Evolutionary conservation across 2,888 invertebrate genomes (phyloP), one percentile per base, ranked within the genome.

Genomic region (Galeopsomyia nigrocyanea): DNA sequence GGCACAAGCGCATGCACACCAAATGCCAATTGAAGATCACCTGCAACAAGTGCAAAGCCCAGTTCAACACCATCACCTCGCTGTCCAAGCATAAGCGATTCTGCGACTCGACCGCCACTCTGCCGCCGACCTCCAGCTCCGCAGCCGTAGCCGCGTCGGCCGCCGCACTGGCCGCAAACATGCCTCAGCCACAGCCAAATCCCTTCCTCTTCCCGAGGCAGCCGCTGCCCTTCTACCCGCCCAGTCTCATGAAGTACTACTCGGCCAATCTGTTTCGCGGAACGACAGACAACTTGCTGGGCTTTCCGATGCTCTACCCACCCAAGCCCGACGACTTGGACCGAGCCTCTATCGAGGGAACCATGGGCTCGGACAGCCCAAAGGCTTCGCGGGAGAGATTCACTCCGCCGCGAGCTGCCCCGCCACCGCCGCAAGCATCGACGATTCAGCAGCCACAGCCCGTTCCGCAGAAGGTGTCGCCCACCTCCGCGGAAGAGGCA

Each of bases 1-100:
- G 99, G n/a, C 99, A 99, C 89, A 98, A 97, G 85, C 95, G 99
- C 71, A 98, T 99, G 97, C 99, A 99, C 90, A 93, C 94, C 68
- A 95, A 96, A 84, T 99, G 98, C 87, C 94, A 97, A 81, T 94
- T 94, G 87, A 93, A 95, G 84, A 95, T 96, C 83, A 97, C 96
- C 89, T 99, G 98, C 88, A 92, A 90, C 82, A 97, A 97, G 90
- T 99, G 98, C 85, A 93, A 94, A 31, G 96, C 97, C 84, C 93
- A 94, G 47, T 99, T 98, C 88, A 94, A 93, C 71, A 97, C 97
- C 0, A 93, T 94, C 73, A 95, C 97, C 2, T 95, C 97, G 39
- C 89, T 99, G 63, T 93, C 96, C 77, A 99, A 99, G 84, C 99
- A 99, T 87, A 97, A 97, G 88, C 90, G 97, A 78, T 97, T 97